Percentiles rank a stretch among this genome's conserved stretches.
Conservation (phyloP, 2,113 vertebrate genomes). For the Cyanistes caeruleus region DNA sequence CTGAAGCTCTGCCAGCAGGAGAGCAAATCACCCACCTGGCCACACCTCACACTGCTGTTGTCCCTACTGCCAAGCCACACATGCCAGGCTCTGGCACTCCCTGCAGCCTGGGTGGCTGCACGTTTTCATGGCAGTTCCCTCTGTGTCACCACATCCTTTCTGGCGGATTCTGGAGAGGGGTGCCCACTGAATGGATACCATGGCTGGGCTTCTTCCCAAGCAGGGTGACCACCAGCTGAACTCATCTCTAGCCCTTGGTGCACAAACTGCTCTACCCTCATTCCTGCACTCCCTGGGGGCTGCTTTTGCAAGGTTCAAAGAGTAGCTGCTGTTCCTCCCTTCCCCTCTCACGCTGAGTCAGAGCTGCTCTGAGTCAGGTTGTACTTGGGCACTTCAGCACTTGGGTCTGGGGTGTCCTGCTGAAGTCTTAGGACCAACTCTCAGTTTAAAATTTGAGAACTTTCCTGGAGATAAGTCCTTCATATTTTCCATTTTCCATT, state of each 20-base stretch:
- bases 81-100: background rate
- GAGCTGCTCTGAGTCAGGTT: background rate
- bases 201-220: background rate
- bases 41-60: background rate
- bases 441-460: background rate
- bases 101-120: background rate
- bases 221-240: accelerated
- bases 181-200: background rate
- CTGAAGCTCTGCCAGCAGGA: background rate
- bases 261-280: background rate
- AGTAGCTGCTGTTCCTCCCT: background rate
- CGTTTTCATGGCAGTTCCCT: background rate
- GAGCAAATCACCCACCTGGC: background rate
- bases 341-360: background rate
- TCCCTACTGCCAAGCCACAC: no score
- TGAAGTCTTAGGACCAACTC: background rate
- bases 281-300: background rate
- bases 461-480: background rate
- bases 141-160: background rate
- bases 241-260: background rate
- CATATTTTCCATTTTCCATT: background rate
- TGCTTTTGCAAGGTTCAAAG: background rate
- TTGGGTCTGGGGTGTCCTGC: background rate
- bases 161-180: background rate
- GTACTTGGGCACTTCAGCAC: background rate